Evolutionary conservation across 2,888 invertebrate genomes (phyloP).

Genomic region (Teleogryllus oceanicus): DNA sequence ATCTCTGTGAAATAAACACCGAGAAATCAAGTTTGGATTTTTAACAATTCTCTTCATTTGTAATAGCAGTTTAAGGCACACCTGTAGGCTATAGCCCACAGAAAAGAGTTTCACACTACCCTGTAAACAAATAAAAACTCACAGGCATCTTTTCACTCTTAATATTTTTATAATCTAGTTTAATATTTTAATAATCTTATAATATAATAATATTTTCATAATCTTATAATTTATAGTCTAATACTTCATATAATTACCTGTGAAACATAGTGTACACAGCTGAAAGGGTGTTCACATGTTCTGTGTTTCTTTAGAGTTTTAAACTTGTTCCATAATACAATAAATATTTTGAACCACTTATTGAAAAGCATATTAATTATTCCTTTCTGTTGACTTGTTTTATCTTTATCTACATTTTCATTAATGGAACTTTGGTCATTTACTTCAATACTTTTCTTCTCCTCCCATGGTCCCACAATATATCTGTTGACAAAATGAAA

Average conservation of each 20-base stretch:
- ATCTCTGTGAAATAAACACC: slow-evolving; percentile 54
- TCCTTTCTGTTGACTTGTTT: not conserved
- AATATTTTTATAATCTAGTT: too few relatives aligned
- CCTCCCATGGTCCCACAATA: slow-evolving; percentile 57
- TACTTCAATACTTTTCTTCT: slow-evolving; percentile 43
- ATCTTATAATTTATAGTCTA: too few relatives aligned
- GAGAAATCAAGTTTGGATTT: slow-evolving; percentile 53
- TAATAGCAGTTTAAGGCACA: slow-evolving; percentile 57
- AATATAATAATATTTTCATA: too few relatives aligned
- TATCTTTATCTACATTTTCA: not conserved
- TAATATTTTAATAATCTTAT: too few relatives aligned
- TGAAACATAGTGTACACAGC: slow-evolving; percentile 59
- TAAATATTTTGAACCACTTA: not conserved
- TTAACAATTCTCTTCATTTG: slow-evolving; percentile 54
- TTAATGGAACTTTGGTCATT: slow-evolving; percentile 20
- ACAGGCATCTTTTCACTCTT: too few relatives aligned
- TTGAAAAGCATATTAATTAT: not conserved
- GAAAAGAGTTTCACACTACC: slow-evolving; percentile 58
- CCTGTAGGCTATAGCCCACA: slow-evolving; percentile 60
- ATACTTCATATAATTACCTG: slow-evolving; percentile 46
- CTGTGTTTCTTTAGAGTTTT: slow-evolving; percentile 45
- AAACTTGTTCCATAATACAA: not conserved
- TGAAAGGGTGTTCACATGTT: slow-evolving; percentile 60
- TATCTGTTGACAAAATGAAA: not conserved
- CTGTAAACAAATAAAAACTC: slow-evolving; percentile 45